A percentile compares a stretch with the other conserved stretches of the same genome.
Evolutionary conservation across 2,113 vertebrate genomes (phyloP).

Genomic region (Labeo rohita): DNA sequence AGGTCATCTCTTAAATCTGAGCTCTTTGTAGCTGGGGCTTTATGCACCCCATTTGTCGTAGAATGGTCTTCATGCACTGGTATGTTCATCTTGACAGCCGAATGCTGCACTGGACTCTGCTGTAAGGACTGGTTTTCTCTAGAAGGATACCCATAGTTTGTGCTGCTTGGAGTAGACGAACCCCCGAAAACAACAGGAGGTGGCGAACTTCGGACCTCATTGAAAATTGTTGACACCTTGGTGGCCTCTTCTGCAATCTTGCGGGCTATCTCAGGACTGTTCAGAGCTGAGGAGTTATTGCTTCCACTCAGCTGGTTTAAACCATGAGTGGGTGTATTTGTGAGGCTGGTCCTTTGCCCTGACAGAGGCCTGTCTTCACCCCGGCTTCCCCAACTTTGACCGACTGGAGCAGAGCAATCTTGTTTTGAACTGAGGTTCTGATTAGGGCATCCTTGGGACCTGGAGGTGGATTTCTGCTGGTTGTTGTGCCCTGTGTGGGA

Average conservation of each 20-base stretch:
- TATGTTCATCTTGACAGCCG: constrained; percentile 76
- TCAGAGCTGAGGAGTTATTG: constrained; percentile 66
- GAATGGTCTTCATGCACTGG: constrained; percentile 71
- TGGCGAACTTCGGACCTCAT: constrained; percentile 63
- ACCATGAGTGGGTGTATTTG: constrained; percentile 67
- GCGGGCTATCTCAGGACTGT: constrained; percentile 69
- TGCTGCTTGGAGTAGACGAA: constrained; percentile 39
- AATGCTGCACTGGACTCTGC: constrained; percentile 59
- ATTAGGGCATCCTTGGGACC: not conserved
- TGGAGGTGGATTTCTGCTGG: constrained; percentile 14
- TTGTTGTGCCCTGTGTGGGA: constrained; percentile 53
- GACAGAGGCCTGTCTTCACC: constrained; percentile 54
- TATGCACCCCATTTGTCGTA: constrained; percentile 56
- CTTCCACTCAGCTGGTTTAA: constrained; percentile 77
- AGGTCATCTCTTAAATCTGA: constrained; percentile 18
- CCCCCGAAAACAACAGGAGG: constrained; percentile 64
- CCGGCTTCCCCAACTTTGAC: constrained; percentile 2
- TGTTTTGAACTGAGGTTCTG: constrained; percentile 25
- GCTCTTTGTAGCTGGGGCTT: constrained; percentile 42
- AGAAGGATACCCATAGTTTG: constrained; percentile 17
- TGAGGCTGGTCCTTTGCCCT: constrained; percentile 60
- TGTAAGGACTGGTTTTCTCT: constrained; percentile 57
- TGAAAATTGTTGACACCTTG: constrained; percentile 68
- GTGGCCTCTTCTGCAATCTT: constrained; percentile 70
- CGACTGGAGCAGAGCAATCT: constrained; percentile 5